phyloP scores from a whole-genome alignment of 30 jellyfish, hydroid and myxozoan genomes.

The Aurelia coerulea region DNA sequence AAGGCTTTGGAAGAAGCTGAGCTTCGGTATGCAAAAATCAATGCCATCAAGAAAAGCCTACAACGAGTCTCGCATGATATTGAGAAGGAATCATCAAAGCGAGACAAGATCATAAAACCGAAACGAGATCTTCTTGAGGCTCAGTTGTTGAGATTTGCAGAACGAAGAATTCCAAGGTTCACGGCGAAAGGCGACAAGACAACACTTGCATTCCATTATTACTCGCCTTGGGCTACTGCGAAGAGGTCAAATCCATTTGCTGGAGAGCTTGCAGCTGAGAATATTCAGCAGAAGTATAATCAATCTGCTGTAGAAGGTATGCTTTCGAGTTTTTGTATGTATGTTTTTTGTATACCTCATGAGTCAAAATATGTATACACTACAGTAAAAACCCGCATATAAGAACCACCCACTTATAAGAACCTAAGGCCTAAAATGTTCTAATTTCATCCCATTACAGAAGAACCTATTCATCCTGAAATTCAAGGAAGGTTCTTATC shows the following conservation, averaged over 20 bases:
- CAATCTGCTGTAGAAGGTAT: too few relatives aligned
- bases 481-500: too few relatives aligned
- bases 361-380: too few relatives aligned
- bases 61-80: background rate
- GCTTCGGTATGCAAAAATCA: conserved; percentile 15
- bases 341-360: too few relatives aligned
- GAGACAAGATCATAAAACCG: background rate
- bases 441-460: too few relatives aligned
- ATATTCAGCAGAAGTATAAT: too few relatives aligned
- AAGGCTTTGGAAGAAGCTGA: conserved; percentile 44
- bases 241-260: conserved; percentile 10
- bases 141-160: background rate
- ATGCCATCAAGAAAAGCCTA: conserved; percentile 6
- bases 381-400: too few relatives aligned
- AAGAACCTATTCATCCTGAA: too few relatives aligned
- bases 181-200: conserved; percentile 12
- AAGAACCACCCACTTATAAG: too few relatives aligned
- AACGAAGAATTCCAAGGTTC: conserved; percentile 30
- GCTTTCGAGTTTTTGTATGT: too few relatives aligned
- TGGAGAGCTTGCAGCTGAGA: too few relatives aligned
- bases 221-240: conserved; percentile 53
- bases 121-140: conserved; percentile 12
- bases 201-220: conserved; percentile 26
- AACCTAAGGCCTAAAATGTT: too few relatives aligned
- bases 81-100: background rate